Percentiles rank a stretch among this genome's conserved stretches.
phyloP scores from a whole-genome alignment of 2,888 invertebrate species.

The Drosophila nigricruria region DNA sequence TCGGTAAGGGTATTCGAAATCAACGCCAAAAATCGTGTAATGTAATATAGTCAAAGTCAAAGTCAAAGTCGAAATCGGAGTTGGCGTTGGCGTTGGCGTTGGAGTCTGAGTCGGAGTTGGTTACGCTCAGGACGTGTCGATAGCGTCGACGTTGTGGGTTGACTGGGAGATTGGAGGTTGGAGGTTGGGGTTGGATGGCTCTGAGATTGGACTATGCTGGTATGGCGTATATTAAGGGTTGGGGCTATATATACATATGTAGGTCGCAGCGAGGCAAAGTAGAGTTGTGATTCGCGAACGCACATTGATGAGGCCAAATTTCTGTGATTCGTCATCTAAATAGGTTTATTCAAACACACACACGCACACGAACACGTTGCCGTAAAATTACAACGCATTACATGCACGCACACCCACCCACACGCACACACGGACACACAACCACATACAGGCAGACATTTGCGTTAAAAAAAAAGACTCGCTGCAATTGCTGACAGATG shows the following conservation, averaged over 20 bases:
- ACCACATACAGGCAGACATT: not conserved
- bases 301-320: conserved; percentile 82
- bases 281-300: conserved; percentile 59
- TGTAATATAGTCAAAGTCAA: conserved; percentile 75
- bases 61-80: conserved; percentile 20
- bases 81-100: not conserved
- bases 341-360: conserved; percentile 64
- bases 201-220: not conserved
- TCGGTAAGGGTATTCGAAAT: conserved; percentile 8
- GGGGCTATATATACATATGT: not conserved
- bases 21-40: conserved; percentile 55
- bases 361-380: conserved; percentile 34
- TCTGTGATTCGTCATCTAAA: conserved; percentile 80
- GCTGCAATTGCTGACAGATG: conserved; percentile 47
- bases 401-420: conserved; percentile 47
- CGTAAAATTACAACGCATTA: conserved; percentile 69
- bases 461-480: not conserved
- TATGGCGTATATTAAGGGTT: not conserved
- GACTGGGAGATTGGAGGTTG: not conserved
- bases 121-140: conserved; percentile 47
- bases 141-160: conserved; percentile 14
- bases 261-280: conserved; percentile 25
- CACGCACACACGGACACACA: not conserved
- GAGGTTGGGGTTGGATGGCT: not conserved
- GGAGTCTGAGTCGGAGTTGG: conserved; percentile 31